These are phyloP conservation scores for Meganola albula DNA, from an alignment of 2,888 invertebrate species.

Conservation along the genomic window DNA sequence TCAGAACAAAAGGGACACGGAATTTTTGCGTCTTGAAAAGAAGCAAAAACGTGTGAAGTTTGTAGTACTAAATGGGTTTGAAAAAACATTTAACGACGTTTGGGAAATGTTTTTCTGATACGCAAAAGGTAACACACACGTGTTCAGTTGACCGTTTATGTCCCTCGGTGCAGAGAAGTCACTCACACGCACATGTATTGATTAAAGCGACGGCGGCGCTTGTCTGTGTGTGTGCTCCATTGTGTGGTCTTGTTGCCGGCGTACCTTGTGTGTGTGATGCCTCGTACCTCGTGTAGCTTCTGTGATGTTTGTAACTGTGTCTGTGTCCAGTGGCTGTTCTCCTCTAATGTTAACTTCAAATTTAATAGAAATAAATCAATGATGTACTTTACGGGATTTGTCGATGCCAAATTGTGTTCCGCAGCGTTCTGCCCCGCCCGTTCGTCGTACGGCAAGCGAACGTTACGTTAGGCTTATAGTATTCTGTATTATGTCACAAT, in stretches of 20 bases:
- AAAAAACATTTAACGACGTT: conserved; percentile 18
- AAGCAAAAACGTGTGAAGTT: conserved; percentile 12
- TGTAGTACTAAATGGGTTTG: conserved; percentile 22
- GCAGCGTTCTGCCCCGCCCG: conserved; percentile 62
- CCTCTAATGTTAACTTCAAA: conserved; percentile 53
- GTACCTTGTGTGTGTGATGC: conserved; percentile 57
- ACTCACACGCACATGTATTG: conserved; percentile 85
- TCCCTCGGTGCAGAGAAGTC: conserved; percentile 57
- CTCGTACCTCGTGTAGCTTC: conserved; percentile 69
- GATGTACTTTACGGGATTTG: conserved; percentile 51
- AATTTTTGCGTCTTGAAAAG: conserved; percentile 42
- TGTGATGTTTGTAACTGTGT: conserved; percentile 69
- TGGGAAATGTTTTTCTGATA: conserved; percentile 17
- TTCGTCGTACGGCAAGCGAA: conserved; percentile 63
- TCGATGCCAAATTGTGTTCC: conserved; percentile 49
- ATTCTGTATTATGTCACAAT: conserved; percentile 72
- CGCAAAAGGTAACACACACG: conserved; percentile 51
- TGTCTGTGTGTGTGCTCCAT: conserved; percentile 69
- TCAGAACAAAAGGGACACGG: conserved; percentile 37
- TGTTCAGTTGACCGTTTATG: conserved; percentile 27
- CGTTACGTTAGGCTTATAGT: conserved; percentile 67
- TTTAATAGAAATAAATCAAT: conserved; percentile 45
- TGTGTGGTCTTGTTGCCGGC: conserved; percentile 52
- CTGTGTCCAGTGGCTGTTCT: conserved; percentile 59
- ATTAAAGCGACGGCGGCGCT: conserved; percentile 76